Evolutionary conservation across 1,140 invertebrate genomes (phyloP).

Genomic region (Drosophila baimaii): DNA sequence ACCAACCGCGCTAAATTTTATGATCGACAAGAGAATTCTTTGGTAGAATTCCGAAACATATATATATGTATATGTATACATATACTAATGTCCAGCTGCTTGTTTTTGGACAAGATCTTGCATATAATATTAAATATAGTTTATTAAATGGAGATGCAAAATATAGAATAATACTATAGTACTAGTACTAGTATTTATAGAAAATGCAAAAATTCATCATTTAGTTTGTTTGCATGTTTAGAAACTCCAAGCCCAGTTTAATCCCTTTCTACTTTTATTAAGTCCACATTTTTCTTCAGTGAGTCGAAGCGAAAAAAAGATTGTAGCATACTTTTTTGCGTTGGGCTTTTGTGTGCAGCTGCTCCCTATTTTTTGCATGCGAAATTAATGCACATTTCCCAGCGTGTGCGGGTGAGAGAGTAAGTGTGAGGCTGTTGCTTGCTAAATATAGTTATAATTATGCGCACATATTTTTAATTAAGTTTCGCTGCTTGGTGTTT

Average conservation of each 20-base stretch:
- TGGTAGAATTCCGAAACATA: no score
- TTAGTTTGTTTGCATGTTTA: neutral
- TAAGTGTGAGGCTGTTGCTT: slow-evolving; percentile 55
- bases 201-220: no score
- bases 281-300: neutral
- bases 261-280: neutral
- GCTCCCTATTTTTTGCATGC: slow-evolving; percentile 61
- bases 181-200: no score
- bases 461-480: slow-evolving; percentile 82
- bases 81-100: no score
- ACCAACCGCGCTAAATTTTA: no score
- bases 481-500: slow-evolving; percentile 58
- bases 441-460: slow-evolving; percentile 83
- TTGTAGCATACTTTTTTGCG: slow-evolving; percentile 75
- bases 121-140: no score
- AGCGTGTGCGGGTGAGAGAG: slow-evolving; percentile 31
- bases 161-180: no score
- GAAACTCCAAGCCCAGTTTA: neutral
- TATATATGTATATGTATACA: no score
- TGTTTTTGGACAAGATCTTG: no score
- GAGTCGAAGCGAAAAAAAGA: slow-evolving; percentile 33
- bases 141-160: no score
- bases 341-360: slow-evolving; percentile 65
- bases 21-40: no score
- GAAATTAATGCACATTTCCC: slow-evolving; percentile 75